Conservation (phyloP, 2,113 vertebrate genomes). For the Merops nubicus region DNA sequence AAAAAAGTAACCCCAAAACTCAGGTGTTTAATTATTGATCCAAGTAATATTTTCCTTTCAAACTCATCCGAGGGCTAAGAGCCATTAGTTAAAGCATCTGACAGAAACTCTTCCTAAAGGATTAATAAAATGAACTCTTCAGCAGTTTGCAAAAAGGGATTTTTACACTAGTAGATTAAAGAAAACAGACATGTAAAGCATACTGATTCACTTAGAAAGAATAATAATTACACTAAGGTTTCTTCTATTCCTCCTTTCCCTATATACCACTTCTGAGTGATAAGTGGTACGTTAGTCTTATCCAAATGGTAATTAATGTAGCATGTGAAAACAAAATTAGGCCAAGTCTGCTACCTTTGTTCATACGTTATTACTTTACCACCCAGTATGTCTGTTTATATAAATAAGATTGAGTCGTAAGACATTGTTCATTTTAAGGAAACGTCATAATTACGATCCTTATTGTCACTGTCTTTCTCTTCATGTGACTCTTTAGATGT, state of each 20-base stretch:
- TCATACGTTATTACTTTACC: neutral
- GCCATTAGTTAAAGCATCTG: constrained; percentile 54
- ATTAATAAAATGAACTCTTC: constrained; percentile 66
- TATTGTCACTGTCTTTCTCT: neutral
- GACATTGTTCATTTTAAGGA: neutral
- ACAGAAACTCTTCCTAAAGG: constrained; percentile 57
- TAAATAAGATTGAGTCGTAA: neutral
- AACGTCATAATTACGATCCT: neutral
- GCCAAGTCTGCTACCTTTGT: neutral
- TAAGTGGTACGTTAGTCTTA: neutral
- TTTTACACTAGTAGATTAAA: constrained; percentile 56
- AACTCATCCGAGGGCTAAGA: constrained; percentile 20
- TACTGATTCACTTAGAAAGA: constrained; percentile 1
- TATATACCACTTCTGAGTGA: neutral
- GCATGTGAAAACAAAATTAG: neutral
- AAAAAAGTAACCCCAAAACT: constrained; percentile 26
- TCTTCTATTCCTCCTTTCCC: neutral
- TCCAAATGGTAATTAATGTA: constrained; percentile 30
- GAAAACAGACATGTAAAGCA: constrained; percentile 38
- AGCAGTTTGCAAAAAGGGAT: constrained; percentile 38
- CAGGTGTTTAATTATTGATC: constrained; percentile 71
- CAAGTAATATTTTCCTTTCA: constrained; percentile 59
- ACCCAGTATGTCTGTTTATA: neutral
- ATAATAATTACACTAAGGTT: constrained; percentile 34
- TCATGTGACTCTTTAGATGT: neutral